Conservation (phyloP, 2,888 invertebrate genomes). For the Eueremaeus valkanovi region DNA sequence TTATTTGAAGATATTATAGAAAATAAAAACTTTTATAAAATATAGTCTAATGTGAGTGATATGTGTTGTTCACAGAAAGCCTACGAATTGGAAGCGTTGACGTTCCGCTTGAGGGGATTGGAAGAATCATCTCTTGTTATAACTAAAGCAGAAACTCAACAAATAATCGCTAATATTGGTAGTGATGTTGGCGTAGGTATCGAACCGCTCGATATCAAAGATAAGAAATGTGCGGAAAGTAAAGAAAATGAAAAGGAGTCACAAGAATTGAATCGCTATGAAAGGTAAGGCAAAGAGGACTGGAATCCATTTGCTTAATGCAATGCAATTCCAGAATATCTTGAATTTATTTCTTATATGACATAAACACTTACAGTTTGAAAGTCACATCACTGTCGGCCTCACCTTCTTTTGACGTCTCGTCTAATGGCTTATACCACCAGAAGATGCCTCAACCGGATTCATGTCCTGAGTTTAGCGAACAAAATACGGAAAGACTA, state of each 20-base stretch:
- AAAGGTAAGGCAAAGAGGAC: neutral
- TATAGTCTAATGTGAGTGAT: neutral
- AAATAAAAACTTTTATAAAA: neutral
- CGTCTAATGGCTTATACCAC: neutral
- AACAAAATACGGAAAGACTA: neutral
- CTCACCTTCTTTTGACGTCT: neutral
- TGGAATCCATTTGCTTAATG: constrained; percentile 1
- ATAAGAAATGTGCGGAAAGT: constrained; percentile 13
- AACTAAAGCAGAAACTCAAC: constrained; percentile 30
- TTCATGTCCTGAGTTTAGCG: constrained; percentile 17
- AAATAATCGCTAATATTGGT: constrained; percentile 18
- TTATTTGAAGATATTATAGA: too few relatives aligned
- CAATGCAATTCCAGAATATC: neutral
- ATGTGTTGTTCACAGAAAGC: constrained; percentile 41
- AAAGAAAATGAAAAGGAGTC: neutral
- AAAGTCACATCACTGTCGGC: constrained; percentile 28
- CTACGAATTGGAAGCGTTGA: constrained; percentile 44
- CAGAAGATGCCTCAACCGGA: constrained; percentile 24
- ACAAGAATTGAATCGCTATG: neutral
- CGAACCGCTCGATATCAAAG: neutral
- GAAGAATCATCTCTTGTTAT: constrained; percentile 36
- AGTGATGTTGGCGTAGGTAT: neutral
- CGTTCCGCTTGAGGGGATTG: constrained; percentile 41
- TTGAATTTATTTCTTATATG: neutral
- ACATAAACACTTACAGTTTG: too few relatives aligned